Evolutionary conservation across 2,888 invertebrate species (phyloP).

Genomic region (Volucella zonaria): DNA sequence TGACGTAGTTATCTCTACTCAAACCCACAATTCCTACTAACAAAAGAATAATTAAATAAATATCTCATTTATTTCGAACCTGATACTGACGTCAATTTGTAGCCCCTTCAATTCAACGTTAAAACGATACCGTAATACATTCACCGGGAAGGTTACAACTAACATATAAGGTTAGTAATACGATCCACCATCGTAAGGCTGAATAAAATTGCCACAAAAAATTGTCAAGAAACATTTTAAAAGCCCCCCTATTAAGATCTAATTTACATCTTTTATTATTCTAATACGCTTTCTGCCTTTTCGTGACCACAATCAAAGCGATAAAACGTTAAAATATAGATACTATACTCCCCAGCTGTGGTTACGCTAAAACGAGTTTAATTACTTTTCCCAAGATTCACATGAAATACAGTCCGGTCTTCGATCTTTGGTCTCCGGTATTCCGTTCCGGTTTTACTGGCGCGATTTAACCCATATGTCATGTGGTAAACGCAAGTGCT

Average conservation of each 20-base stretch:
- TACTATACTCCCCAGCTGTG: not conserved
- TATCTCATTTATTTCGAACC: not conserved
- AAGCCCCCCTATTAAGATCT: conserved; percentile 5
- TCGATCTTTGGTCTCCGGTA: not conserved
- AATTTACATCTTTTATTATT: conserved; percentile 17
- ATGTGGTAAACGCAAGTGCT: conserved; percentile 24
- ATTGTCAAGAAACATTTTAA: conserved; percentile 7
- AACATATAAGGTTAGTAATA: conserved; percentile 5
- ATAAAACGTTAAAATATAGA: conserved; percentile 12
- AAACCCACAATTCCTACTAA: no score
- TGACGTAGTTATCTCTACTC: no score
- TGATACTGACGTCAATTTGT: not conserved
- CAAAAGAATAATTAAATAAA: not conserved
- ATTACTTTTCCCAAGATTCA: conserved; percentile 9
- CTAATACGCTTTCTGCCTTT: not conserved
- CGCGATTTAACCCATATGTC: not conserved
- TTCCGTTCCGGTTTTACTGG: not conserved
- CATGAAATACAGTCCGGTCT: conserved; percentile 4
- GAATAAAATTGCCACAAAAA: conserved; percentile 6
- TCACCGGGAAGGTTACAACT: conserved; percentile 27
- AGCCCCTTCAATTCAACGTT: conserved; percentile 8
- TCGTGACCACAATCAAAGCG: conserved; percentile 22
- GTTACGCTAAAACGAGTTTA: conserved; percentile 11
- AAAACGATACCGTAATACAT: conserved; percentile 34
- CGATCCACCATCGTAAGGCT: conserved; percentile 18